These are phyloP conservation scores for Sarcophaga variegata DNA, from an alignment of 2,888 invertebrate species.

Conservation along the genomic window DNA sequence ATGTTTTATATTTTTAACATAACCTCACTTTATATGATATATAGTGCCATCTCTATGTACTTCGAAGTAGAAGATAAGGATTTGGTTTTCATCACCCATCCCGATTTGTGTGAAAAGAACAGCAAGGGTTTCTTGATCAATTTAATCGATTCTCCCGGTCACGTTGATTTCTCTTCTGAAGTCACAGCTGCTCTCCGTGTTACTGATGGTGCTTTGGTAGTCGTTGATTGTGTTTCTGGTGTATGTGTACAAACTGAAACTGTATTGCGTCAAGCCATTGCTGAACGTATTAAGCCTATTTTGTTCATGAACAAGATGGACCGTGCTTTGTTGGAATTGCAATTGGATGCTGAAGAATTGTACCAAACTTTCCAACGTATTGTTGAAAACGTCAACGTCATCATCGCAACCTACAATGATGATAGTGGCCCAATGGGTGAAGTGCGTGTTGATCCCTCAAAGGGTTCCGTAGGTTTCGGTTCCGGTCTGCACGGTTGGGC, in stretches of 20 bases:
- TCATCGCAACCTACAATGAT: constrained; percentile 99
- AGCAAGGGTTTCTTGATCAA: constrained; percentile 99
- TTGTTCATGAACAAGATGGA: constrained; percentile 99
- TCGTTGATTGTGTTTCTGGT: constrained; percentile 99
- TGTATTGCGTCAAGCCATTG: constrained; percentile 99
- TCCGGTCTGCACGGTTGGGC: constrained; percentile 99
- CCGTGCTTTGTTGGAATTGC: constrained; percentile 98
- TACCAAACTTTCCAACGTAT: constrained; percentile 99
- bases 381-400: constrained; percentile 99
- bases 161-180: constrained; percentile 99
- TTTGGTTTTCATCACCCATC: constrained; percentile 94
- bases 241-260: constrained; percentile 99
- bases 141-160: constrained; percentile 99
- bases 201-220: constrained; percentile 99
- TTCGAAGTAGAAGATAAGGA: constrained; percentile 98
- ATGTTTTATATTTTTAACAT: neutral
- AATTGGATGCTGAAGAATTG: constrained; percentile 97
- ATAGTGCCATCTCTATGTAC: constrained; percentile 99
- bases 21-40: neutral
- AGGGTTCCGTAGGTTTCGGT: constrained; percentile 99
- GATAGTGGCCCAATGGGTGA: constrained; percentile 99
- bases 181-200: constrained; percentile 99
- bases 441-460: constrained; percentile 98
- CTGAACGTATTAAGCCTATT: constrained; percentile 99
- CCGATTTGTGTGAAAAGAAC: constrained; percentile 94